Percentiles rank a stretch among this genome's conserved stretches.
These are phyloP conservation scores for Brachyptera risi DNA, from an alignment of 2,888 invertebrate species.

Conservation along the genomic window DNA sequence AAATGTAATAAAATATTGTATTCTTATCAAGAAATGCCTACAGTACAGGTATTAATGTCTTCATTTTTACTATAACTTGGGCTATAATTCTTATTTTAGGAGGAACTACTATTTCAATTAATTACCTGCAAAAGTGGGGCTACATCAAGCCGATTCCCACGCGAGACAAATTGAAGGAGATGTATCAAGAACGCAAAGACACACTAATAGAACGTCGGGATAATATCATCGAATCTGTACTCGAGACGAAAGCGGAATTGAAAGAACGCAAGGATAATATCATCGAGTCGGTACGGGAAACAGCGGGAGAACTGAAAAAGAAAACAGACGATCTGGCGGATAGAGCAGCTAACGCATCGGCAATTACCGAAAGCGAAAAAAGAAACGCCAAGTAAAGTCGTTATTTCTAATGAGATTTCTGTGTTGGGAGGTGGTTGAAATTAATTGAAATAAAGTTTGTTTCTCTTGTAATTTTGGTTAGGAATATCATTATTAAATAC, in stretches of 20 bases:
- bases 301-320: slow-evolving; percentile 14
- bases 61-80: background rate
- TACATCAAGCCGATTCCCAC: slow-evolving; percentile 79
- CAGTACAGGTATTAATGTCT: background rate
- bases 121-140: slow-evolving; percentile 71
- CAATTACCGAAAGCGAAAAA: background rate
- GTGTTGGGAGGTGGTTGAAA: too few species aligned
- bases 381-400: slow-evolving; percentile 7
- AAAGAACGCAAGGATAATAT: slow-evolving; percentile 21
- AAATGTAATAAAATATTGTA: too few species aligned
- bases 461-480: too few species aligned
- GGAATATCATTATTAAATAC: too few species aligned
- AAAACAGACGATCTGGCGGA: background rate
- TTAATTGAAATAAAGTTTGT: too few species aligned
- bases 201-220: slow-evolving; percentile 51
- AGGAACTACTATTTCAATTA: slow-evolving; percentile 82
- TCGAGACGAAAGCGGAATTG: slow-evolving; percentile 22
- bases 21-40: too few species aligned
- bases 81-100: slow-evolving; percentile 55
- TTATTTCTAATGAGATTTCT: too few species aligned
- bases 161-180: slow-evolving; percentile 57
- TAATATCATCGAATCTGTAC: slow-evolving; percentile 27
- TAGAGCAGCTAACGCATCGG: background rate
- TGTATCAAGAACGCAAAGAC: slow-evolving; percentile 58
- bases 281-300: slow-evolving; percentile 20